Evolutionary conservation across 1,140 invertebrate species (phyloP).

Genomic region (Globodera rostochiensis): DNA sequence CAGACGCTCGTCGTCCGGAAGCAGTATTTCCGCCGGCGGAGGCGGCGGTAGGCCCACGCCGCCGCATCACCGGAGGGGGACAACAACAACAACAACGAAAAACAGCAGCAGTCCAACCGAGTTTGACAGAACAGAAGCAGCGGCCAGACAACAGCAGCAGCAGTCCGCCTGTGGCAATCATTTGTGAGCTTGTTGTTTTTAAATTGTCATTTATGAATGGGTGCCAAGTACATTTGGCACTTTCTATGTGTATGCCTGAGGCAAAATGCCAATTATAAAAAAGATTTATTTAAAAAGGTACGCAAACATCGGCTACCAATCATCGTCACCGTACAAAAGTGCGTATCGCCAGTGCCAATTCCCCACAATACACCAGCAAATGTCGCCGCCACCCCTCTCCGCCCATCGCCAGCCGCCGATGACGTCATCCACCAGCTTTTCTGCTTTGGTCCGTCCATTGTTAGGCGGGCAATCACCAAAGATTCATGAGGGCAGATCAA

Average conservation of each 20-base stretch:
- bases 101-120: not conserved
- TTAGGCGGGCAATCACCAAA: not conserved
- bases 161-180: too few species aligned
- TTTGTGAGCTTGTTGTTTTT: too few species aligned
- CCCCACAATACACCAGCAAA: constrained; percentile 55
- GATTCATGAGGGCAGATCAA: not conserved
- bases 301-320: constrained; percentile 61
- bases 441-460: not conserved
- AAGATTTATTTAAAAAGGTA: constrained; percentile 49
- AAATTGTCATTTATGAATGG: not conserved
- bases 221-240: constrained; percentile 9
- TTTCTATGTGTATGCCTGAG: not conserved
- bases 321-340: constrained; percentile 56
- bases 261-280: not conserved
- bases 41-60: not conserved
- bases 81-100: not conserved
- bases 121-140: not conserved
- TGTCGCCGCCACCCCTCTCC: constrained; percentile 1
- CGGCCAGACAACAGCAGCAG: not conserved
- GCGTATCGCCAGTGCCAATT: constrained; percentile 63
- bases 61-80: not conserved
- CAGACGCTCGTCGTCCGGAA: constrained; percentile 1
- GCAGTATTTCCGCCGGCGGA: not conserved
- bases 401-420: not conserved
- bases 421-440: constrained; percentile 13